These are phyloP conservation scores for Eugnorisma glareosa DNA, from an alignment of 2,888 invertebrate species.

Conservation along the genomic window DNA sequence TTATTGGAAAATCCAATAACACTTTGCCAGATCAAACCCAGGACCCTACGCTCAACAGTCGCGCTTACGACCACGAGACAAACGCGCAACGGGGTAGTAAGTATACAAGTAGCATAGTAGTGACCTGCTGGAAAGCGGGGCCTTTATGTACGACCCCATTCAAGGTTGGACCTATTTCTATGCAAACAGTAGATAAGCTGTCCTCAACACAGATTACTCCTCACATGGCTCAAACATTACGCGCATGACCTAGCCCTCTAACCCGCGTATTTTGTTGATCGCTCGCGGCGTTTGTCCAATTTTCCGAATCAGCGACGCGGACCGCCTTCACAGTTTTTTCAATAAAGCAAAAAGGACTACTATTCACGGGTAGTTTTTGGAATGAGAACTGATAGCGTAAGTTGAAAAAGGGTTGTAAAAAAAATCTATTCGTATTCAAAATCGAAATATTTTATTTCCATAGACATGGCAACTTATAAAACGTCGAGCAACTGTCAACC, in stretches of 20 bases:
- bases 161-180: not conserved
- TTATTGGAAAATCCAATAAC: too few relatives aligned
- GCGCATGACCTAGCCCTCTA: constrained; percentile 19
- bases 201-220: not conserved
- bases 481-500: too few relatives aligned
- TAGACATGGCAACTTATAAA: too few relatives aligned
- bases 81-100: too few relatives aligned
- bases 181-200: constrained; percentile 15
- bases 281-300: constrained; percentile 39
- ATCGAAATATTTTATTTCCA: too few relatives aligned
- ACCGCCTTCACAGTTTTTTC: constrained; percentile 29
- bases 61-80: too few relatives aligned
- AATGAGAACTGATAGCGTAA: too few relatives aligned
- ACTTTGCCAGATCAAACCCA: too few relatives aligned
- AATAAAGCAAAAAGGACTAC: constrained; percentile 21
- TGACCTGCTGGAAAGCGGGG: too few relatives aligned
- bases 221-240: constrained; percentile 24
- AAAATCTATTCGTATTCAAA: too few relatives aligned
- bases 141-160: not conserved
- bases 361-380: not conserved
- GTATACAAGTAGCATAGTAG: not conserved
- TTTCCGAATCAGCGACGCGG: constrained; percentile 42
- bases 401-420: too few relatives aligned
- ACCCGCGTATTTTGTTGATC: constrained; percentile 21
- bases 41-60: too few relatives aligned